Evolutionary conservation across 2,113 vertebrate species (phyloP).

Genomic region (Otocyon megalotis): DNA sequence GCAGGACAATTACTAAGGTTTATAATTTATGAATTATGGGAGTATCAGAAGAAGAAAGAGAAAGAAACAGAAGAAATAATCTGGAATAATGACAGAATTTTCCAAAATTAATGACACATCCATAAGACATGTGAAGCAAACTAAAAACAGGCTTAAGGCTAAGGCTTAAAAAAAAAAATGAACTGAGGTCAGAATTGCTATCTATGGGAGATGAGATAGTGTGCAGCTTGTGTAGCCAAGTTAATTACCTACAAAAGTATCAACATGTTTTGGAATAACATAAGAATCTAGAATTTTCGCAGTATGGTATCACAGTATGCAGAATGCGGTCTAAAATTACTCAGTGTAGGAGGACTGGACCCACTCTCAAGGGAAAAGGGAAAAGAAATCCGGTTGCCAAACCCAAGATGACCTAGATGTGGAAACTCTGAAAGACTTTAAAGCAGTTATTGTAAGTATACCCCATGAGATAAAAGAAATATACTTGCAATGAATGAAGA

Average conservation of each 20-base stretch:
- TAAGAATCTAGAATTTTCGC: background rate
- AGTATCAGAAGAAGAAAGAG: background rate
- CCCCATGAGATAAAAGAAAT: background rate
- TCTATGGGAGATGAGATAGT: background rate
- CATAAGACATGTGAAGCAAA: background rate
- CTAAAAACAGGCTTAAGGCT: background rate
- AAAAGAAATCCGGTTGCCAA: background rate
- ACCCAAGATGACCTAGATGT: background rate
- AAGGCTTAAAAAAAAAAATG: background rate
- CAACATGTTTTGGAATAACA: background rate
- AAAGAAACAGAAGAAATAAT: background rate
- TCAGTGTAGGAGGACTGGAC: background rate
- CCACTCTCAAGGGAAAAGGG: background rate
- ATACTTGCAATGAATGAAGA: background rate
- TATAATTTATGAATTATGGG: background rate
- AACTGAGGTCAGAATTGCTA: background rate
- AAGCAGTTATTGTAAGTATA: background rate
- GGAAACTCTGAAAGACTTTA: background rate
- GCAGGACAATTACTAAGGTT: background rate
- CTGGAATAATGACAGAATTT: background rate
- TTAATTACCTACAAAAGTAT: background rate
- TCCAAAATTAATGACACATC: background rate
- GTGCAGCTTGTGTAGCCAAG: background rate
- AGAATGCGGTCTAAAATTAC: background rate
- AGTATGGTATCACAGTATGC: background rate